phyloP scores from a whole-genome alignment of 2,888 invertebrate genomes.

The Teinopalpus imperialis region DNA sequence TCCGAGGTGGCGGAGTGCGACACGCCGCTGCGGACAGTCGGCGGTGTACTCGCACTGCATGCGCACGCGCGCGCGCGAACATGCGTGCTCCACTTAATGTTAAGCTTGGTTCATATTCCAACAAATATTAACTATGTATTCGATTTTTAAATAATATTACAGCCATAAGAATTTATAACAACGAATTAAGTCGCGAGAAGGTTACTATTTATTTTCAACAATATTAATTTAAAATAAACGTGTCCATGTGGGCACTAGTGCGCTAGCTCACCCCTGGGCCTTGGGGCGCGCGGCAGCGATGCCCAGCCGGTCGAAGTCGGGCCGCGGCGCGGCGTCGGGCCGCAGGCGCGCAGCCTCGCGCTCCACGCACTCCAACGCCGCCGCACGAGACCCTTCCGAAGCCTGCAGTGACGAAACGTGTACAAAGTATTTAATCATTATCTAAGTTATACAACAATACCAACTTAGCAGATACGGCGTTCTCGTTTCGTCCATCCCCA shows the following conservation, averaged over 20 bases:
- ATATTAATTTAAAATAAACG: no score
- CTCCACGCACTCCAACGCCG: slow-evolving; percentile 73
- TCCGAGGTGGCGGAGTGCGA: slow-evolving; percentile 90
- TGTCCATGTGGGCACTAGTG: neutral
- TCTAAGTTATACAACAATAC: no score
- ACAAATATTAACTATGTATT: no score
- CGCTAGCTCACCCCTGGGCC: slow-evolving; percentile 54
- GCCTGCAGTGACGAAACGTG: slow-evolving; percentile 34
- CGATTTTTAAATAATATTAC: no score
- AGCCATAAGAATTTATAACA: no score
- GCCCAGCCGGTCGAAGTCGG: slow-evolving; percentile 95
- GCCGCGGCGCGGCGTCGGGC: slow-evolving; percentile 84
- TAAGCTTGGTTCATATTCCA: no score
- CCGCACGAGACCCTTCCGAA: slow-evolving; percentile 38
- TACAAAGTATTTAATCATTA: no score
- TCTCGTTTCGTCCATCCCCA: no score
- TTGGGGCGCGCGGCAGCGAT: slow-evolving; percentile 89
- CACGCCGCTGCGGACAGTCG: slow-evolving; percentile 48
- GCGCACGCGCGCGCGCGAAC: neutral
- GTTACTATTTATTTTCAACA: no score
- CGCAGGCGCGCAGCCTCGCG: slow-evolving; percentile 88
- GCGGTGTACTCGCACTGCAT: neutral
- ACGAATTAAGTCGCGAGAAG: no score
- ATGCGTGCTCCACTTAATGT: no score
- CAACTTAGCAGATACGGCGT: no score